A percentile compares a stretch with the other conserved stretches of the same genome.
phyloP scores from a whole-genome alignment of 2,113 vertebrate genomes.

The Dromaius novaehollandiae region DNA sequence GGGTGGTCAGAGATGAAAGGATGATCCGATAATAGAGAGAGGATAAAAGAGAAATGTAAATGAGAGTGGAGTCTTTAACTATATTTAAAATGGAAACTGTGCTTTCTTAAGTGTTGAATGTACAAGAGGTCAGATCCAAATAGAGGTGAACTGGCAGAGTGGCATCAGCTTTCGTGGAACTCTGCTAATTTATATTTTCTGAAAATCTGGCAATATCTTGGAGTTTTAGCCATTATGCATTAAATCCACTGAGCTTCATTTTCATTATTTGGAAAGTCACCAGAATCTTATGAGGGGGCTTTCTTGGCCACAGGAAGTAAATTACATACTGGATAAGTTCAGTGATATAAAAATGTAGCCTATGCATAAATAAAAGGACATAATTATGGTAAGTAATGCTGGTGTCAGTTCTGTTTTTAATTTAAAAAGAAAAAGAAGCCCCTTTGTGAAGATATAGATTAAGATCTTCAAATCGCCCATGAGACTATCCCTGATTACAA shows the following conservation, averaged over 20 bases:
- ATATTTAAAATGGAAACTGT: background rate
- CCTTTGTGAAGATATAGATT: conserved; percentile 20
- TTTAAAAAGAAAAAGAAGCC: conserved; percentile 3
- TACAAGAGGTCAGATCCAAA: background rate
- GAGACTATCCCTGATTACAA: conserved; percentile 7
- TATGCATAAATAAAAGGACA: background rate
- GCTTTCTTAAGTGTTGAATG: background rate
- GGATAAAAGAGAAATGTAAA: background rate
- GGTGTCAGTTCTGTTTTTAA: conserved; percentile 12
- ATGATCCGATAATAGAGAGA: background rate
- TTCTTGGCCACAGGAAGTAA: background rate
- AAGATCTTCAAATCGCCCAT: conserved; percentile 39
- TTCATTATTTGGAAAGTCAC: background rate
- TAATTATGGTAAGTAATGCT: conserved; percentile 29
- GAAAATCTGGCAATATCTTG: background rate
- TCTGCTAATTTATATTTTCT: background rate
- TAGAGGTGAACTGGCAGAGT: background rate
- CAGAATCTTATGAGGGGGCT: fast-evolving
- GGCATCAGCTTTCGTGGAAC: background rate
- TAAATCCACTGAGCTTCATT: background rate
- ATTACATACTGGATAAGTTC: background rate
- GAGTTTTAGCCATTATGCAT: background rate
- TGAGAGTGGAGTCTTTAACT: background rate
- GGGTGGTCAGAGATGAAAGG: conserved; percentile 21
- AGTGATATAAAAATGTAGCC: background rate